These are phyloP conservation scores for Fistularia tabacaria DNA, from an alignment of 2,797 vertebrate species.

Conservation along the genomic window DNA sequence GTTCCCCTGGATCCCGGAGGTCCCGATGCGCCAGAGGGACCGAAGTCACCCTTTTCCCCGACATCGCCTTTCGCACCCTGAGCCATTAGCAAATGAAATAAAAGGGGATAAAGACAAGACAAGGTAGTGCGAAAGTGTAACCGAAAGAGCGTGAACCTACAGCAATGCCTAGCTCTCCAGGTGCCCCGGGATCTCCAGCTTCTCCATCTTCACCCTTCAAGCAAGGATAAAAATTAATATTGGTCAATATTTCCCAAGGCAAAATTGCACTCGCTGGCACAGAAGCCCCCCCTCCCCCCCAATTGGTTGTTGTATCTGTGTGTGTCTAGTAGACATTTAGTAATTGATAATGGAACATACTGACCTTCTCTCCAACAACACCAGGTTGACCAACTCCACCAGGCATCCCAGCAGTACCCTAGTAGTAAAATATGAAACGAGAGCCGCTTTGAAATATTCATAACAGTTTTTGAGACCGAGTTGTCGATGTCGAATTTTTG, in stretches of 20 bases:
- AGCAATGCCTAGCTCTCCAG: constrained; percentile 73
- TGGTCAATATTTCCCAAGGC: neutral
- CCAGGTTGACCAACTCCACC: constrained; percentile 88
- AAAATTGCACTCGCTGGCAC: neutral
- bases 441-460: constrained; percentile 49
- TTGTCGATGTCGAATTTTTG: constrained; percentile 8
- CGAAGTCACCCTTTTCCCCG: constrained; percentile 89
- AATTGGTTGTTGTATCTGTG: no score
- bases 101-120: constrained; percentile 4
- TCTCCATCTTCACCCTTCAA: constrained; percentile 87
- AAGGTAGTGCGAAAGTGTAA: neutral
- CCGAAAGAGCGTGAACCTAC: constrained; percentile 73
- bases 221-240: constrained; percentile 19
- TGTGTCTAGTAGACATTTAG: neutral
- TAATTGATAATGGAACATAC: constrained; percentile 28
- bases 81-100: constrained; percentile 17
- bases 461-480: constrained; percentile 34
- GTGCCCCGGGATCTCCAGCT: constrained; percentile 80
- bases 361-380: constrained; percentile 88
- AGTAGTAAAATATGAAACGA: constrained; percentile 41
- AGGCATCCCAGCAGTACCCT: constrained; percentile 79
- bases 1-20: constrained; percentile 83
- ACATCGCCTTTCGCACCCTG: constrained; percentile 85
- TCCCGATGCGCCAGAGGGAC: constrained; percentile 82
- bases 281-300: no score